These are phyloP conservation scores for Leptinotarsa tumamoca DNA, from an alignment of 2,888 invertebrate genomes.

Conservation along the genomic window DNA sequence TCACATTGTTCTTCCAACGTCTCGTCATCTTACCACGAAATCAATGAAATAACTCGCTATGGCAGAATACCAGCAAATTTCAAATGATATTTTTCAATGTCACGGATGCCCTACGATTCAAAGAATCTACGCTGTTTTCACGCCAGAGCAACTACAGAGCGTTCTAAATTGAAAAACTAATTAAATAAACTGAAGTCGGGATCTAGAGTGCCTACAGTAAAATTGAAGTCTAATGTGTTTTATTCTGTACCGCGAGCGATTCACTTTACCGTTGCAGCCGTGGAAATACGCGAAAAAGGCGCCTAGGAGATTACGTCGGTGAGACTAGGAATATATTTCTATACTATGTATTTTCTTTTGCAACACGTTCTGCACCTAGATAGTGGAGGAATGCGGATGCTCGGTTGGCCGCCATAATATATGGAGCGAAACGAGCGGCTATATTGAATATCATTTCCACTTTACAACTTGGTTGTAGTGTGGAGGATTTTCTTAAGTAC, in stretches of 20 bases:
- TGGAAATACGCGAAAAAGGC: slow-evolving; percentile 7
- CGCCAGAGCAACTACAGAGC: neutral
- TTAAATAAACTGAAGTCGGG: slow-evolving; percentile 4
- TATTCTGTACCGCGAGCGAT: slow-evolving; percentile 6
- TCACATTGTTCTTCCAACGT: too few relatives aligned
- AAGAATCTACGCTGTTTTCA: neutral
- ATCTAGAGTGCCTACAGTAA: neutral
- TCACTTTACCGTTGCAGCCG: neutral
- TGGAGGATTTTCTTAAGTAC: neutral
- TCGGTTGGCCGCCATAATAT: neutral
- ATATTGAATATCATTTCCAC: neutral
- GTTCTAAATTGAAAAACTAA: slow-evolving; percentile 1
- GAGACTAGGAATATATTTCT: slow-evolving; percentile 8
- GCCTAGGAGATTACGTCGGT: slow-evolving; percentile 10
- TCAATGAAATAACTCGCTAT: neutral
- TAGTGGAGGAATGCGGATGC: slow-evolving; percentile 3
- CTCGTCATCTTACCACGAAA: neutral
- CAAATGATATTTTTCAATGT: neutral
- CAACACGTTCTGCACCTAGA: slow-evolving; percentile 5
- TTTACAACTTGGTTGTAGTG: neutral
- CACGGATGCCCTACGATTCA: neutral
- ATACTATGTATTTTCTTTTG: slow-evolving; percentile 1
- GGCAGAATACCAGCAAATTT: neutral
- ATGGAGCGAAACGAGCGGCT: neutral
- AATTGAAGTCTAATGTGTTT: slow-evolving; percentile 1